phyloP scores from a whole-genome alignment of 2,797 vertebrate species.

The Craterocephalus amniculus region DNA sequence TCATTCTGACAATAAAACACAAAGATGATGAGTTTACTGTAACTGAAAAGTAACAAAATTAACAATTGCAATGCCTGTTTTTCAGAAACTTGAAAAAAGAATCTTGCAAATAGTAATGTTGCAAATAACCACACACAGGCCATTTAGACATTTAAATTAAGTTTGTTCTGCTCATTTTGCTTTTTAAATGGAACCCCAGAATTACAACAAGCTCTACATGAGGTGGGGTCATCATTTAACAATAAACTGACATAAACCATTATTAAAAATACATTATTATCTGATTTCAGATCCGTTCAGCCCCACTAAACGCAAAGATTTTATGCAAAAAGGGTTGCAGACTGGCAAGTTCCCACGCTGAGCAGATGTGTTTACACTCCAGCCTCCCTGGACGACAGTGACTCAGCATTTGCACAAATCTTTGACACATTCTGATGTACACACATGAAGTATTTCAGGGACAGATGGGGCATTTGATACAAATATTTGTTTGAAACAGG shows the following conservation, averaged over 20 bases:
- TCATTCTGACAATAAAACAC: background rate
- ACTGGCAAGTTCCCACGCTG: slow-evolving; percentile 19
- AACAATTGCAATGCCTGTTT: background rate
- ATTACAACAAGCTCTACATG: background rate
- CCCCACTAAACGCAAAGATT: background rate
- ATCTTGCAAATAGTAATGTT: background rate
- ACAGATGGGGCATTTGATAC: slow-evolving; percentile 1
- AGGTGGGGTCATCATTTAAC: background rate
- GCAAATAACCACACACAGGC: background rate
- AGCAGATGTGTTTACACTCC: slow-evolving; percentile 60
- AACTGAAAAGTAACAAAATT: background rate
- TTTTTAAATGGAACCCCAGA: background rate
- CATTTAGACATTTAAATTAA: too few species aligned
- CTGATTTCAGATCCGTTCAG: background rate
- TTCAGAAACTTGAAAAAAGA: background rate
- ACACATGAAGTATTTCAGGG: slow-evolving; percentile 6
- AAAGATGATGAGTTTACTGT: background rate
- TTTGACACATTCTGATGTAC: slow-evolving; percentile 21
- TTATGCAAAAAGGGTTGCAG: background rate
- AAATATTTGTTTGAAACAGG: slow-evolving; percentile 15
- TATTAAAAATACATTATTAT: background rate
- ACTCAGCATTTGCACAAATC: slow-evolving; percentile 50
- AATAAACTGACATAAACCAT: background rate
- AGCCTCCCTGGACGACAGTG: slow-evolving; percentile 35
- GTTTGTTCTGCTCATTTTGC: too few species aligned